Percentiles rank a stretch among this genome's conserved stretches.
Conservation (phyloP, 1,140 invertebrate species). For the Drosophila mayri region DNA sequence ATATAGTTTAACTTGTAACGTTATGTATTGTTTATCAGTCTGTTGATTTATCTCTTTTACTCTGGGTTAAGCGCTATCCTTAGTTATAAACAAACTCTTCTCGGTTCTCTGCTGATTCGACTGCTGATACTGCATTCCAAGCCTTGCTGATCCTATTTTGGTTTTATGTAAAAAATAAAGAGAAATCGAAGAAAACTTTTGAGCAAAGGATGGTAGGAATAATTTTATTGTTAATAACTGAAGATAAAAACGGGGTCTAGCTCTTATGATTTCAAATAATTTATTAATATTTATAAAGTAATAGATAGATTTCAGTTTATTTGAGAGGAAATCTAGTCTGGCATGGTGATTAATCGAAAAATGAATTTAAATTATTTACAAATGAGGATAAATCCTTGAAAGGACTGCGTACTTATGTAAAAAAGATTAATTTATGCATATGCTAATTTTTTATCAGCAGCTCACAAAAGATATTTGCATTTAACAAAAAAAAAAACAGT, state of each 20-base stretch:
- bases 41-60: slow-evolving; percentile 83
- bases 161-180: slow-evolving; percentile 11
- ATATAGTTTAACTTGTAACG: slow-evolving; percentile 75
- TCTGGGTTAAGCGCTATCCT: slow-evolving; percentile 68
- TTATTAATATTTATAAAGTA: too few relatives aligned
- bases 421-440: not conserved
- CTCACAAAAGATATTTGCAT: not conserved
- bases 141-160: slow-evolving; percentile 66
- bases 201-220: slow-evolving; percentile 14
- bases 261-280: too few relatives aligned
- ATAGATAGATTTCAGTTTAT: too few relatives aligned
- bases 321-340: too few relatives aligned
- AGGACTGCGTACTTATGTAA: too few relatives aligned
- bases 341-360: too few relatives aligned
- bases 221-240: not conserved
- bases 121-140: slow-evolving; percentile 57
- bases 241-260: not conserved
- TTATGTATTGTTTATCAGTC: slow-evolving; percentile 84
- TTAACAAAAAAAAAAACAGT: not conserved
- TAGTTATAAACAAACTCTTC: slow-evolving; percentile 73
- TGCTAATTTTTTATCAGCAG: not conserved
- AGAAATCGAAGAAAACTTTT: slow-evolving; percentile 20
- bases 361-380: too few relatives aligned
- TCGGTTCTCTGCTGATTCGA: slow-evolving; percentile 46
- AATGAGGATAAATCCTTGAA: not conserved